A percentile compares a stretch with the other conserved stretches of the same genome.
These are phyloP conservation scores for Nephila pilipes DNA, from an alignment of 1,140 invertebrate species.

Conservation along the genomic window DNA sequence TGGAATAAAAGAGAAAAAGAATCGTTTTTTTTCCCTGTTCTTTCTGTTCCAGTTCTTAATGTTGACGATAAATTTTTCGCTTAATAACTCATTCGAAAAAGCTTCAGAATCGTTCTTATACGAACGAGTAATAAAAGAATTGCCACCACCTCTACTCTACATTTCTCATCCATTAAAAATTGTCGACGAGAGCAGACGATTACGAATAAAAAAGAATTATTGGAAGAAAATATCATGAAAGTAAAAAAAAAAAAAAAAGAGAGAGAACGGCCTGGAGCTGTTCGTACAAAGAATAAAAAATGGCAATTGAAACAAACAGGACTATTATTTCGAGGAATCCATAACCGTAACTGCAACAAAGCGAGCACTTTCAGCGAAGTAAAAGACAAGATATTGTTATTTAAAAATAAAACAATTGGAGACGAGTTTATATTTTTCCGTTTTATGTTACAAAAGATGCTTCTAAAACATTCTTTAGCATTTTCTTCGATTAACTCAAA, in stretches of 20 bases:
- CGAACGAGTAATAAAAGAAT: slow-evolving; percentile 46
- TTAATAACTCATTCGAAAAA: slow-evolving; percentile 55
- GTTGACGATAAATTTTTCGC: slow-evolving; percentile 52
- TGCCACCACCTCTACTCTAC: neutral
- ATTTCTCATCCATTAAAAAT: slow-evolving; percentile 6
- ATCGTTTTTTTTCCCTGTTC: neutral
- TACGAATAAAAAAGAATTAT: slow-evolving; percentile 20
- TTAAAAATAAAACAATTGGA: neutral
- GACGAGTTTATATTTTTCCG: neutral
- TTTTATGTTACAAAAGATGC: too few species aligned
- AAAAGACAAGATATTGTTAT: neutral
- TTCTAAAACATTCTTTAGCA: too few species aligned
- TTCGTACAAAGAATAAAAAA: neutral
- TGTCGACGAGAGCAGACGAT: slow-evolving; percentile 11
- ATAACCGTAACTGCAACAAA: slow-evolving; percentile 12
- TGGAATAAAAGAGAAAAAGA: neutral
- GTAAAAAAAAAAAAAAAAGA: neutral
- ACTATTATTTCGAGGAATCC: slow-evolving; percentile 14
- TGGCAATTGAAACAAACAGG: slow-evolving; percentile 46
- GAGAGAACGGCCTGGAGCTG: neutral
- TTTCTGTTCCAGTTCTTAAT: slow-evolving; percentile 32
- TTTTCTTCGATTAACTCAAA: too few species aligned
- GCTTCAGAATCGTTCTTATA: slow-evolving; percentile 26
- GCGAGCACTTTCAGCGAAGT: neutral
- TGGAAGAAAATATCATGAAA: neutral